phyloP scores from a whole-genome alignment of 2,113 vertebrate genomes.

The Perccottus glenii region DNA sequence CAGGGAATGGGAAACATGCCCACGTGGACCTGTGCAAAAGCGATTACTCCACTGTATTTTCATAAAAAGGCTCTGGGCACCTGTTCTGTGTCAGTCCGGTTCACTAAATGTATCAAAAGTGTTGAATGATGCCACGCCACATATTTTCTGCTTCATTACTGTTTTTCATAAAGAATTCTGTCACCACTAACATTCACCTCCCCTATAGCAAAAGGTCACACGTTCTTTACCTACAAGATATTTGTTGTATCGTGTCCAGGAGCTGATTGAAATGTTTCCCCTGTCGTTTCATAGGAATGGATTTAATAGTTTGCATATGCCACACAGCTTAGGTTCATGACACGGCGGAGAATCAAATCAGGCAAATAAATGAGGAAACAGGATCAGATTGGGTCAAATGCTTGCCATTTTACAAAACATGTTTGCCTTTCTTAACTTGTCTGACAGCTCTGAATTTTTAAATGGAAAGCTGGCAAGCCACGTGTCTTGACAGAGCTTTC shows the following conservation, averaged over 20 bases:
- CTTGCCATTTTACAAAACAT: conserved; percentile 58
- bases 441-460: conserved; percentile 69
- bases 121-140: conserved; percentile 33
- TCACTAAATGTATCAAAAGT: conserved; percentile 23
- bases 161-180: conserved; percentile 44
- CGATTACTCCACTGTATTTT: conserved; percentile 23
- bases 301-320: conserved; percentile 64
- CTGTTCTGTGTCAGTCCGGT: conserved; percentile 27
- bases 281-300: conserved; percentile 50
- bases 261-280: conserved; percentile 69
- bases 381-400: conserved; percentile 62
- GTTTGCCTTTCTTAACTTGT: conserved; percentile 67
- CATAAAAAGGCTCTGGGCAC: conserved; percentile 24
- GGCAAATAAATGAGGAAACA: conserved; percentile 40
- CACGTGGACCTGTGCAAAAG: background rate
- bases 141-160: conserved; percentile 32
- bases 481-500: conserved; percentile 66
- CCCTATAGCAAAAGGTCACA: conserved; percentile 55
- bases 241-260: conserved; percentile 71
- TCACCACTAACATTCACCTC: conserved; percentile 46
- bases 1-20: conserved; percentile 19
- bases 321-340: conserved; percentile 14
- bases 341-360: conserved; percentile 22
- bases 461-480: conserved; percentile 77
- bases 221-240: conserved; percentile 50